Evolutionary conservation across 2,797 vertebrate genomes (phyloP), one percentile per base, ranked within the genome.

Genomic region (Hozukius guyotensis): DNA sequence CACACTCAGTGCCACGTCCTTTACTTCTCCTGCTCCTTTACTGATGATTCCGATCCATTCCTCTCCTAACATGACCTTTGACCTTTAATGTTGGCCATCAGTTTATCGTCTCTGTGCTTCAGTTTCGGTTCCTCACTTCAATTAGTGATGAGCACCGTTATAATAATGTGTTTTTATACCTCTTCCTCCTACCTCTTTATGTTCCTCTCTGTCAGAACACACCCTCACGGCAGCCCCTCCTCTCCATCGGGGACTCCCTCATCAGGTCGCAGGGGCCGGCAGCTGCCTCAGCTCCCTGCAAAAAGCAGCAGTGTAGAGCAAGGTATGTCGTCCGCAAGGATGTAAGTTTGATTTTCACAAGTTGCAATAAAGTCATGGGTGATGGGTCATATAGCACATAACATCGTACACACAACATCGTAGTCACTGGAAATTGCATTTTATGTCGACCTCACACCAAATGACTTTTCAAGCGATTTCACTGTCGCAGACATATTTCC

Each of bases 221-320:
- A 97, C 85, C 94, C 90, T 78, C 96, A 97, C 34, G 96, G 96
- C 91, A 96, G 96, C 90, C 96, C 94, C 75, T 97, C 97, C 70
- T 95, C 97, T 78, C 95, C 96, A 8, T 87, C 93, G 49, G 97
- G 97, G 86, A 91, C 96, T 11, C 92, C 96, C 67, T 96, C 96
- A 90, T 95, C 97, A 90, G 96, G 93, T 77, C 97, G 97, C 88
- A 96, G 97, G 92, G 97, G 97, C 89, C 95, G 98, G 66, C 98
- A 99, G 87, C 96, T 99, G 65, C 98, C 98, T 0, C 97, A 99
- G 88, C 97, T 99, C 87, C 98, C 98, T 16, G 95, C 97, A 69
- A 97, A 97, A 84, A 98, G 97, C 90, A 96, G 97, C 96, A 98
- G 97, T 94, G 94, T 97, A 93, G 98, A 99, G 95, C 97, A 99